Conservation (phyloP, 2,113 vertebrate genomes). For the Rhynchomys soricoides region DNA sequence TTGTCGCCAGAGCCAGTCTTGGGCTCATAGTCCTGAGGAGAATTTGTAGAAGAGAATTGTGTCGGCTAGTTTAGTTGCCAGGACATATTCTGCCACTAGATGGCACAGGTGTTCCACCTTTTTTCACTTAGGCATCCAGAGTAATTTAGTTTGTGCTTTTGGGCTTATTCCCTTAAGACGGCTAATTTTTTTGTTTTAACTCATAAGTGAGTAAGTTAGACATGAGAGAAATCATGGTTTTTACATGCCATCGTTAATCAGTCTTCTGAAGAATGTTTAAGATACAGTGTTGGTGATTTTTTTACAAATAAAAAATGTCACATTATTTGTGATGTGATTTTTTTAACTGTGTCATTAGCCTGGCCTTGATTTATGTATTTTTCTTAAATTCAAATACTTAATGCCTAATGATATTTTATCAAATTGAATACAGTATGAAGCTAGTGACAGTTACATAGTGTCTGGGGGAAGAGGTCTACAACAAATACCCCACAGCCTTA, state of each 20-base stretch:
- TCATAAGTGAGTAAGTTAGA: background rate
- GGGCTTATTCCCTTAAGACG: background rate
- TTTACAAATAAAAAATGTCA: background rate
- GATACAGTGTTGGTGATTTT: background rate
- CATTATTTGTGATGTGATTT: background rate
- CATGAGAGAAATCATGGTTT: slow-evolving; percentile 4
- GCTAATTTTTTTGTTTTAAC: background rate
- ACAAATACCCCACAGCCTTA: background rate
- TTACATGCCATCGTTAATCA: background rate
- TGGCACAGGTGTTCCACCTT: slow-evolving; percentile 59
- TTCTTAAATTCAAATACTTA: background rate
- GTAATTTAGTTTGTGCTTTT: background rate
- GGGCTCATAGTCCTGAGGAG: background rate
- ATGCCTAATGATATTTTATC: background rate
- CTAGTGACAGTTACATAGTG: background rate
- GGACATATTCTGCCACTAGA: slow-evolving; percentile 50
- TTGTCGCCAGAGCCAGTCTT: background rate
- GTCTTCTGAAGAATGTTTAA: background rate
- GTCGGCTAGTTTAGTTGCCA: slow-evolving; percentile 21
- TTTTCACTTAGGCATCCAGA: background rate
- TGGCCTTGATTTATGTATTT: slow-evolving; percentile 8
- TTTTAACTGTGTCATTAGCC: background rate
- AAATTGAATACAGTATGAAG: background rate
- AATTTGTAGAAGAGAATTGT: background rate
- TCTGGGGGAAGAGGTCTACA: background rate